Base-by-base conservation (phyloP, 2,113 vertebrate genomes). In the Clinocottus analis region DNA sequence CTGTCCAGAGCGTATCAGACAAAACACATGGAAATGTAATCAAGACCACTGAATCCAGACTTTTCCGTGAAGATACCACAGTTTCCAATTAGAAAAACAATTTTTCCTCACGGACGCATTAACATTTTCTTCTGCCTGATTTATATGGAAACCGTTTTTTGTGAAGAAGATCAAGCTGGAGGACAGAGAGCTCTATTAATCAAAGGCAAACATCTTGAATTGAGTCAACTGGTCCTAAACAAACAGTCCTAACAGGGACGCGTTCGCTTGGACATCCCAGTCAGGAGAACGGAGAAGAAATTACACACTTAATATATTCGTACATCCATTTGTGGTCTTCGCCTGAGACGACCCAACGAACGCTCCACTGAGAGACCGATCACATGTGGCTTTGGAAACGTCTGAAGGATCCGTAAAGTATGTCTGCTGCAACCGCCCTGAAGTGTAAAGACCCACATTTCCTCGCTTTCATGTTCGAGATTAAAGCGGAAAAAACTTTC, bases 341-440 rank as follows among this genome's bases (percentile, higher is more conserved):
- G 35, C 27, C 7, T 72, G 84, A 43, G 87, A 86, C 37, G 79
- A 80, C 71, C 77, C 80, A 76, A 81, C 87, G 81, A 91, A 91
- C 56, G 81, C 71, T 83, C 58, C 53, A 49, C 62, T 71, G 76
- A 29, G 13, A 82, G 78, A 83, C 72, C 43, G 73, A 82, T 75
- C 74, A 66, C 47, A 72, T 65, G 87, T 41, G 87, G 87, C 86
- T 89, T 89, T 86, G 90, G 87, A 86, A 80, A 80, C 1, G 51
- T 80, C 87, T 41, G 2, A 64, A 62, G 61, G 72, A 55, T 86
- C 89, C 63, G 70, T 77, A 56, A 86, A 85, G 76, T 74, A 89
- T 66, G 81, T 70, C 47, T 70, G 31, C 73, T 51, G 12, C 66
- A 70, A 45, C 58, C 56, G 75, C 75, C 78, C 72, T 72, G n/a